Percentiles rank a stretch among this genome's conserved stretches.
Conservation (phyloP, 2,888 invertebrate species). For the Nineta flava region DNA sequence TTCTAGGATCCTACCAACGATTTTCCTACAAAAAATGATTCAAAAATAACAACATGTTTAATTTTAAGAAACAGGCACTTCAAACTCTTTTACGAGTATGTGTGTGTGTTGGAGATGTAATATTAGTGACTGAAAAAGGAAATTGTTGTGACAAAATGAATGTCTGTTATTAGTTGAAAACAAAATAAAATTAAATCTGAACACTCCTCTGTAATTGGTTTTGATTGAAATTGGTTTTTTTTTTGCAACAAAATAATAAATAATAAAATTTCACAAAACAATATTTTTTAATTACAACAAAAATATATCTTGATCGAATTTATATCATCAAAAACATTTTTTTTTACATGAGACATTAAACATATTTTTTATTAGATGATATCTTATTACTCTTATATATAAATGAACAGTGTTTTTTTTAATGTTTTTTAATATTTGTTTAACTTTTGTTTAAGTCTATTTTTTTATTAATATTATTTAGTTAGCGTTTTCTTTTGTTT, state of each 20-base stretch:
- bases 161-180: no score
- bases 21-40: no score
- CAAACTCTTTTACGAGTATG: no score
- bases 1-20: no score
- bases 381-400: not conserved
- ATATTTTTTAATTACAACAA: not conserved
- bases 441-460: conserved; percentile 11
- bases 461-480: not conserved
- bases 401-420: not conserved
- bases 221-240: not conserved
- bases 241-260: not conserved
- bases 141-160: no score
- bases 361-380: not conserved
- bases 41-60: no score
- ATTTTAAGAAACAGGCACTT: no score
- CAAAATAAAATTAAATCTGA: not conserved
- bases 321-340: not conserved
- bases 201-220: not conserved
- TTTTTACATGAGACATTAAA: not conserved
- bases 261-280: not conserved
- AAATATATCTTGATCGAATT: not conserved
- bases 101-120: no score
- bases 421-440: conserved; percentile 13
- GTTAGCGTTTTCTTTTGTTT: not conserved
- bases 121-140: no score